A percentile compares a stretch with the other conserved stretches of the same genome.
Conservation (phyloP, 2,797 vertebrate species). For the Bradypus variegatus region DNA sequence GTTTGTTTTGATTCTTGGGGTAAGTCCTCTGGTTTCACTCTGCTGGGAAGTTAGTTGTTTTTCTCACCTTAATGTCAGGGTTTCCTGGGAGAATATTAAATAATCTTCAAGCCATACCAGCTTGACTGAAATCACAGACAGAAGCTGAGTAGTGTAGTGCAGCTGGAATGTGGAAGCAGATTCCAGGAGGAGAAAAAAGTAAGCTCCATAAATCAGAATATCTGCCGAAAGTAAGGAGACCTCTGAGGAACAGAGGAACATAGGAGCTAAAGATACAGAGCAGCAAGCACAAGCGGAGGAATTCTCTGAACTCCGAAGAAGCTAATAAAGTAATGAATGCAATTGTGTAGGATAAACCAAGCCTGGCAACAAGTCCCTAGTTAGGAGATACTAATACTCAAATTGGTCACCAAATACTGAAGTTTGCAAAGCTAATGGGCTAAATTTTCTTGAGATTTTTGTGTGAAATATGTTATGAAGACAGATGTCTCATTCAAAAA, state of each 20-base stretch:
- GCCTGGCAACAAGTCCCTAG: not conserved
- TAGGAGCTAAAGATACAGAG: not conserved
- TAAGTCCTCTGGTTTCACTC: not conserved
- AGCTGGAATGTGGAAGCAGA: not conserved
- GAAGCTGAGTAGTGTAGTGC: not conserved
- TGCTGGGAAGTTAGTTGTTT: not conserved
- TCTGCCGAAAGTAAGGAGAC: not conserved
- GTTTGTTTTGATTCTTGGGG: not conserved
- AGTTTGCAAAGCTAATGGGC: not conserved
- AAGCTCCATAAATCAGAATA: not conserved
- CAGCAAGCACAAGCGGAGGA: not conserved
- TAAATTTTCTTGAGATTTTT: slow-evolving; percentile 4
- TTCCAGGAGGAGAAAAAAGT: not conserved
- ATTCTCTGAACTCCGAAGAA: not conserved
- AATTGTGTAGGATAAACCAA: not conserved
- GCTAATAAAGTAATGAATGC: not conserved
- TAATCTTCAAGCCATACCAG: not conserved
- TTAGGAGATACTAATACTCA: not conserved
- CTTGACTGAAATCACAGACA: not conserved
- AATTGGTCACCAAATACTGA: not conserved
- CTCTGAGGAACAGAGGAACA: not conserved
- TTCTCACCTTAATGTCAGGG: not conserved
- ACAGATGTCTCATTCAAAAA: slow-evolving; percentile 56
- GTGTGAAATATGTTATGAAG: not conserved
- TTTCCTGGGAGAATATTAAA: slow-evolving; percentile 23